Base-by-base conservation (phyloP, 92 coral and sea anemone genomes). In the Virgularia gustaviana region DNA sequence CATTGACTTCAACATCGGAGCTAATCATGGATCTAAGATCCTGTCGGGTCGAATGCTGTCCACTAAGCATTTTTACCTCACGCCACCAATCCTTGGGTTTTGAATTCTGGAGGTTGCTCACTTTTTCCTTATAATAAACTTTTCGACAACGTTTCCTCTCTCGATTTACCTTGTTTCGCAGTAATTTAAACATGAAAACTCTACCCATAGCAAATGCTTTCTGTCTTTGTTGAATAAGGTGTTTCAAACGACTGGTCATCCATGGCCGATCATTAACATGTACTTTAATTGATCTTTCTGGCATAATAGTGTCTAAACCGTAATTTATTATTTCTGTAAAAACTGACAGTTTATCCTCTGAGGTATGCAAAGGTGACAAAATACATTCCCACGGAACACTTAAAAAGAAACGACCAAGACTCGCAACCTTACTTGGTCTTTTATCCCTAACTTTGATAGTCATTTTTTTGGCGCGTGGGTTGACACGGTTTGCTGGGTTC, bases 151-250 rank as follows among this genome's bases (percentile, higher is more conserved):
- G 65, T 29, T 83, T 83, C 6, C 80, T 44, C 35, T 78, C 79
- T 10, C 87, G 79, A 34, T 83, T 78, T n/a, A 82, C 82, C 65
- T 82, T 82, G 37, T 76, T 82, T 25, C 75, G 75, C 9, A 83
- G 49, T 22, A 65, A 35, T 70, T 57, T 72, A 16, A 65, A 78
- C 22, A 83, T 62, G 11, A 6, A 13, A 39, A 20, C 25, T 54
- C 79, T 72, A 11, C 81, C 79, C 28, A 85, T 38, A 13, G 85
- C 73, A 39, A 84, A 62, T 1, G 88, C 82, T 76, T 84, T 74
- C 53, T 84, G 85, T 36, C 88, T 68, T 8, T 77, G 67, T 20
- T 36, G 13, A 44, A 79, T 79, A 3, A 72, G 78, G 7, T 29
- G 33, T 51, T 83, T 83, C 22, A 83, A 65, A 4, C 73, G 66